These are phyloP conservation scores for Notolepis coatsorum DNA, from an alignment of 2,797 vertebrate species.

Conservation along the genomic window DNA sequence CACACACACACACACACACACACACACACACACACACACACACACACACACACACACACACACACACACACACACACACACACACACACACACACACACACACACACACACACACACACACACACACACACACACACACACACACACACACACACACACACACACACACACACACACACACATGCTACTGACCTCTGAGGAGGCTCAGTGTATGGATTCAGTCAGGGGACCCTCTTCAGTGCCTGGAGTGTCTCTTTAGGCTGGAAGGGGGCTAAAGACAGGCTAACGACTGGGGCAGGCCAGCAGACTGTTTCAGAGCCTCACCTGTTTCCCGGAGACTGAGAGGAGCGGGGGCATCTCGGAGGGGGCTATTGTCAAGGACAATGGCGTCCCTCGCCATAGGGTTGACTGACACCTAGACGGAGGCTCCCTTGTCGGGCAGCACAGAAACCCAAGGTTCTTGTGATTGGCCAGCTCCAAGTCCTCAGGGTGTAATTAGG, in stretches of 20 bases:
- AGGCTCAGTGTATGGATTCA: slow-evolving; percentile 11
- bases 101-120: not conserved
- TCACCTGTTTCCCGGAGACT: slow-evolving; percentile 30
- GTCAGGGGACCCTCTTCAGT: slow-evolving; percentile 20
- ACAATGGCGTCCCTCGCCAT: slow-evolving; percentile 30
- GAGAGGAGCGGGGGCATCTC: slow-evolving; percentile 2
- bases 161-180: slow-evolving; percentile 30
- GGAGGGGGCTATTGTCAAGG: slow-evolving; percentile 19
- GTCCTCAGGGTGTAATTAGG: slow-evolving; percentile 78
- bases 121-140: not conserved
- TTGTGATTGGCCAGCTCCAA: slow-evolving; percentile 41
- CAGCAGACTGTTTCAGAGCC: slow-evolving; percentile 6
- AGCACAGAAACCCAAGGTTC: slow-evolving; percentile 31
- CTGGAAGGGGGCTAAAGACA: slow-evolving; percentile 24
- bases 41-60: too few relatives aligned
- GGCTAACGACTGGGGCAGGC: slow-evolving; percentile 1
- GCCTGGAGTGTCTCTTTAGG: slow-evolving; percentile 29
- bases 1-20: too few relatives aligned
- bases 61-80: too few relatives aligned
- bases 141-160: slow-evolving; percentile 7
- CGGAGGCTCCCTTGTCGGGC: slow-evolving; percentile 42
- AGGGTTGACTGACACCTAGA: slow-evolving; percentile 47
- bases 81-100: slow-evolving; percentile 26
- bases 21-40: too few relatives aligned
- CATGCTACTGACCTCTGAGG: slow-evolving; percentile 33